Base-by-base conservation (phyloP, 2,888 invertebrate genomes). In the Thera britannica region DNA sequence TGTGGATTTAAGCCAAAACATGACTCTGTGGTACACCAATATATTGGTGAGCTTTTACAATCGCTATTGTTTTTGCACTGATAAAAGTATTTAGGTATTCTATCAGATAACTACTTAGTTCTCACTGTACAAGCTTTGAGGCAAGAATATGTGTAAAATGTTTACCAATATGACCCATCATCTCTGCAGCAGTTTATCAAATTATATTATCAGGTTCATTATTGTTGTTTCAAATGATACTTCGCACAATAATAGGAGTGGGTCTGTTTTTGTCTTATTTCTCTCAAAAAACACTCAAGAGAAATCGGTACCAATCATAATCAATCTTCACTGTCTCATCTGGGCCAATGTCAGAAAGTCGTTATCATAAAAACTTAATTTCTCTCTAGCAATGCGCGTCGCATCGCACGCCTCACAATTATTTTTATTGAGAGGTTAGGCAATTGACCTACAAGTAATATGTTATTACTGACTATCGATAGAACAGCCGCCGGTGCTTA, bases 11-110 rank as follows among this genome's bases (percentile, higher is more conserved):
- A 73, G 93, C 93, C 93, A 93, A 93, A 77, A 83, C 82, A 93
- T 93, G 93, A 93, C 93, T 84, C 90, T 93, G 77, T 93, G 93
- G 93, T 93, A 93, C 86, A 92, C 92, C 75, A 90, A 93, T 82
- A 84, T 93, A 88, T 82, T 92, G 93, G 93, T 93, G 85, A 93
- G 92, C 83, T 78, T 82, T 77, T 59, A 62, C 69, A 59, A 71
- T 64, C 4, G 41, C 41, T 68, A 51, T 36, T 62, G 51, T 60
- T 51, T 41, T 49, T 58, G 38, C 6, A 55, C 12, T 48, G 3
- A 9, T 12, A 8, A 51, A 12, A 46, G 3, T 41, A 41, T 2
- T 7, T 46, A 46, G 9, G 9, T 7, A 46, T 8, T 46, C 8
- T 9, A 46, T 46, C 44, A 46, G 9, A 9, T 2, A 9, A 2